A percentile compares a stretch with the other conserved stretches of the same genome.
These are phyloP conservation scores for Xenopus tropicalis DNA, from an alignment of 2,113 vertebrate genomes.

Conservation along the genomic window UCB_Xtro_10.0 CM004445.2:10103001-10103500, in stretches of 20 bases:
- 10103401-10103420: neutral
- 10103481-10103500: too few species aligned
- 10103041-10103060: conserved; percentile 75
- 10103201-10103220: neutral
- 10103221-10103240: conserved; percentile 1
- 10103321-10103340: neutral
- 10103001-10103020: conserved; percentile 88
- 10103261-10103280: neutral
- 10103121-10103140: conserved; percentile 5
- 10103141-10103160: neutral
- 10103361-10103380: neutral
- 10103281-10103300: neutral
- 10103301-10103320: neutral
- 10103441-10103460: too few species aligned
- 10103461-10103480: too few species aligned
- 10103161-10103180: too few species aligned
- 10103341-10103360: neutral
- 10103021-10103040: conserved; percentile 83
- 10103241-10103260: neutral
- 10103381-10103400: neutral
- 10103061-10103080: conserved; percentile 42
- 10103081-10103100: conserved; percentile 1
- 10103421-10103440: too few species aligned
- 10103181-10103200: too few species aligned
- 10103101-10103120: conserved; percentile 1